Conservation (phyloP, 2,113 vertebrate species). For the Catharus bicknelli region DNA sequence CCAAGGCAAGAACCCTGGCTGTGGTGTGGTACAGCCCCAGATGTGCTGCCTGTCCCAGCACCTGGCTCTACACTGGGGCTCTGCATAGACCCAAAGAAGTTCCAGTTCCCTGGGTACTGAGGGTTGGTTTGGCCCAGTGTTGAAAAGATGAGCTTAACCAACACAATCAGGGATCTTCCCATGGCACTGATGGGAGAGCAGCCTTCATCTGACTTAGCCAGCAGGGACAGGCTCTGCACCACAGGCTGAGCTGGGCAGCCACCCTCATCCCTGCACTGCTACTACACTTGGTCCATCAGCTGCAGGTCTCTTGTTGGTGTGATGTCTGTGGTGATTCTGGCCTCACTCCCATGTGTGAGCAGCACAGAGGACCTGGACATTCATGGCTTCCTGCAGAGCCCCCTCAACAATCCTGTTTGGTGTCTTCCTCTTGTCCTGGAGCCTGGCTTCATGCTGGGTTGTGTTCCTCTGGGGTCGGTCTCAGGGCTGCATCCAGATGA, state of each 20-base stretch:
- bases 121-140: background rate
- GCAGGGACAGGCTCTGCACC: background rate
- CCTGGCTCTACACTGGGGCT: background rate
- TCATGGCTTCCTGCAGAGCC: background rate
- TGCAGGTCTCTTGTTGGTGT: background rate
- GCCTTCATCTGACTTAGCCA: background rate
- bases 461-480: background rate
- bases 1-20: background rate
- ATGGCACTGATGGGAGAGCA: accelerated
- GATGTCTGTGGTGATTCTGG: background rate
- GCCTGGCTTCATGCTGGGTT: background rate
- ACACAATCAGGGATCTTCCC: accelerated
- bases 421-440: background rate
- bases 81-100: background rate
- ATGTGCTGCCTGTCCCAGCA: background rate
- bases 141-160: background rate
- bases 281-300: background rate
- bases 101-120: background rate
- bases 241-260: background rate
- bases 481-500: accelerated
- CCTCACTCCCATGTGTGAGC: accelerated
- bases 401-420: accelerated
- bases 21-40: background rate
- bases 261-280: background rate
- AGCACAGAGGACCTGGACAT: background rate